A percentile compares a stretch with the other conserved stretches of the same genome.
These are phyloP conservation scores for Ophiothrix spiculata DNA, from an alignment of 35 echinoderm and acorn worm species.

Conservation along the genomic window DNA sequence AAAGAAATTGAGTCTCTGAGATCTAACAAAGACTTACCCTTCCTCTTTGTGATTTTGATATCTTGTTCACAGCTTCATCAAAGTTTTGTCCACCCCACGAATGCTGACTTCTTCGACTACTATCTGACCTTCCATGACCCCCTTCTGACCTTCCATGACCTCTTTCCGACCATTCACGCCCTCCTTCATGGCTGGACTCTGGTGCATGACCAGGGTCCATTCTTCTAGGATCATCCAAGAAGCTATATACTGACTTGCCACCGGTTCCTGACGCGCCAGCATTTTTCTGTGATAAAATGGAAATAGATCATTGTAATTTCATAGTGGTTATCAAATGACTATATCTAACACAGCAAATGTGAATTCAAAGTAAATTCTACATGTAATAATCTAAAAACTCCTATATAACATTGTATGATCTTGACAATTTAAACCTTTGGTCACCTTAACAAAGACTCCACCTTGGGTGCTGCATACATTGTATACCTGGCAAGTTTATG, in stretches of 20 bases:
- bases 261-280: conserved; percentile 6
- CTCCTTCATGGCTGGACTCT: conserved; percentile 10
- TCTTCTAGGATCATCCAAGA: conserved; percentile 72
- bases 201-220: conserved; percentile 39
- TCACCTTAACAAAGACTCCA: too few relatives aligned
- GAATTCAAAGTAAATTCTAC: background rate
- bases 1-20: too few relatives aligned
- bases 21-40: background rate
- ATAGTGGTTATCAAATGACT: background rate
- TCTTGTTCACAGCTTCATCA: background rate
- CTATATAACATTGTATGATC: background rate
- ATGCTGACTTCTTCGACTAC: background rate
- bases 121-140: conserved; percentile 23
- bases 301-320: background rate
- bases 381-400: background rate
- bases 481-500: too few relatives aligned
- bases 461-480: too few relatives aligned
- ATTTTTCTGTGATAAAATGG: conserved; percentile 49
- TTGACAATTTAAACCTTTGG: background rate
- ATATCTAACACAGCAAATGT: background rate
- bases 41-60: background rate
- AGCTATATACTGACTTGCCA: conserved; percentile 36
- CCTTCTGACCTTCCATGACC: conserved; percentile 56
- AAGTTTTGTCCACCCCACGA: background rate
- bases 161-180: conserved; percentile 56